Percentiles rank a stretch among this genome's conserved stretches.
phyloP scores from a whole-genome alignment of 2,797 vertebrate genomes.

The Argyrosomus regius region DNA sequence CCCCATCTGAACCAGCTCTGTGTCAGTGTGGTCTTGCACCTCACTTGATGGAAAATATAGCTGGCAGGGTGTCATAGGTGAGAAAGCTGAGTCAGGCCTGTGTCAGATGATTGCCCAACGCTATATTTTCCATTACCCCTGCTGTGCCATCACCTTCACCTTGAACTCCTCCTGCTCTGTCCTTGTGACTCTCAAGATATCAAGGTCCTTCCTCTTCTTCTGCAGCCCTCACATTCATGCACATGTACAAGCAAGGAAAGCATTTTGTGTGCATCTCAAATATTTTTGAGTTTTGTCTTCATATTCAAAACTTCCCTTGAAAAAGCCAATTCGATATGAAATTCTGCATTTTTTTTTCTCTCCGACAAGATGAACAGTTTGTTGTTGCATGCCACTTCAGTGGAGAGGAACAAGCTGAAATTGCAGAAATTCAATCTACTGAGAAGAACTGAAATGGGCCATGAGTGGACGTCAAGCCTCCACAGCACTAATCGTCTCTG shows the following conservation, averaged over 20 bases:
- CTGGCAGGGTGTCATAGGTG: no score
- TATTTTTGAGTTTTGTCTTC: background rate
- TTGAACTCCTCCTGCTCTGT: no score
- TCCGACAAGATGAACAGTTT: conserved; percentile 47
- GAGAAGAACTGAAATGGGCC: conserved; percentile 59
- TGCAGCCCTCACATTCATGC: conserved; percentile 6
- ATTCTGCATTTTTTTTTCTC: conserved; percentile 12
- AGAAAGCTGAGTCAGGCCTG: no score
- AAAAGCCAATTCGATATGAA: conserved; percentile 2
- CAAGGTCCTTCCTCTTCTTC: background rate
- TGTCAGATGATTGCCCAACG: no score
- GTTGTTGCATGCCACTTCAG: conserved; percentile 60
- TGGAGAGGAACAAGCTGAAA: conserved; percentile 64
- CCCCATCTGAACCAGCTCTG: no score
- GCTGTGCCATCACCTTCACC: no score
- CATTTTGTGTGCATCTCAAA: background rate
- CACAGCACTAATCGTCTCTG: conserved; percentile 48
- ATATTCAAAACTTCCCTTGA: background rate
- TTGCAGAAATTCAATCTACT: conserved; percentile 67
- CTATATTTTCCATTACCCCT: no score
- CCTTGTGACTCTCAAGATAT: no score
- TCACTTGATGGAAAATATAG: no score
- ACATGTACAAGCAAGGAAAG: conserved; percentile 15
- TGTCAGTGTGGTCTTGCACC: no score
- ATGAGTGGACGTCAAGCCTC: conserved; percentile 64